Conservation (phyloP, 2,113 vertebrate genomes). For the Amphiprion percula region DNA sequence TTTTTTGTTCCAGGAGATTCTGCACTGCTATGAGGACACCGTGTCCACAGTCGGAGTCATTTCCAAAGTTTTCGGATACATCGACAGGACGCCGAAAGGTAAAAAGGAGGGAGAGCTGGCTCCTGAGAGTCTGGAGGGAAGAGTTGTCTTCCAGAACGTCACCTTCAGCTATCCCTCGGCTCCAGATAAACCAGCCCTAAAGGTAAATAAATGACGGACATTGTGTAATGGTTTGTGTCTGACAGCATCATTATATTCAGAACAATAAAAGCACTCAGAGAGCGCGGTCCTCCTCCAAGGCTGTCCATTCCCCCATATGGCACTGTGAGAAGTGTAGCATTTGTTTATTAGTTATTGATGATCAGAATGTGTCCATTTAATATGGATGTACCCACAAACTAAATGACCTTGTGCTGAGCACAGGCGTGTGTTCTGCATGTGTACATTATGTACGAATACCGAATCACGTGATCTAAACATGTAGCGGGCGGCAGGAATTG, state of each 20-base stretch:
- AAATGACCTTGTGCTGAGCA: too few species aligned
- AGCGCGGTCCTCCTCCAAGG: too few species aligned
- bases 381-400: too few species aligned
- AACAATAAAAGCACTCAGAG: too few species aligned
- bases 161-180: slow-evolving; percentile 84
- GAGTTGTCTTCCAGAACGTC: slow-evolving; percentile 83
- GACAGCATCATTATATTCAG: accelerated
- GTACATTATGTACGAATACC: too few species aligned
- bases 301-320: too few species aligned
- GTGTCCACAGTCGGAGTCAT: slow-evolving; percentile 87
- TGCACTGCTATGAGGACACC: slow-evolving; percentile 84
- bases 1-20: slow-evolving; percentile 76
- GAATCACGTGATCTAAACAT: too few species aligned
- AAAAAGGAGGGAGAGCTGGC: slow-evolving; percentile 66
- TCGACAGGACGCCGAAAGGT: slow-evolving; percentile 82
- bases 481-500: too few species aligned
- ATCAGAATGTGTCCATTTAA: too few species aligned
- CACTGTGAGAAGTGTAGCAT: too few species aligned
- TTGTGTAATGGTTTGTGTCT: not conserved
- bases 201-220: slow-evolving; percentile 75
- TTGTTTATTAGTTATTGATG: too few species aligned
- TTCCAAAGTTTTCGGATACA: slow-evolving; percentile 86
- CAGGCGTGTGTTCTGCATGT: too few species aligned
- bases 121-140: slow-evolving; percentile 81
- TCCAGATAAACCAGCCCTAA: slow-evolving; percentile 76